Conservation (phyloP, 2,113 vertebrate species). For the Ramphastos sulfuratus region DNA sequence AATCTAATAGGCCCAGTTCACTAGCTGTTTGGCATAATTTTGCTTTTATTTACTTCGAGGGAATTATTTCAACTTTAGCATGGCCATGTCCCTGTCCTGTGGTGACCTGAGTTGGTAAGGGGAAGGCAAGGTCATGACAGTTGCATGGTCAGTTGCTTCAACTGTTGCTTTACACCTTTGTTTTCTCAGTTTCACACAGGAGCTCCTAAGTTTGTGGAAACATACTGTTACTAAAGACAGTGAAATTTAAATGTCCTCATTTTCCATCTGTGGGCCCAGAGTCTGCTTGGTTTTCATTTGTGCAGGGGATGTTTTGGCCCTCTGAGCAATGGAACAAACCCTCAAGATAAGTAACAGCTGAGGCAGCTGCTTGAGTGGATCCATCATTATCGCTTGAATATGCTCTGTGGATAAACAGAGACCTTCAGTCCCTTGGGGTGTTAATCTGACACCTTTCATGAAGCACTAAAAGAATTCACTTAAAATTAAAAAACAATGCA, state of each 20-base stretch:
- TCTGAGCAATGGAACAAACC: background rate
- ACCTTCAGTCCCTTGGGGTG: constrained; percentile 31
- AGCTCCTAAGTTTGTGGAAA: background rate
- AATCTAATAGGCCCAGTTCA: too few species aligned
- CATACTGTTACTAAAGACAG: background rate
- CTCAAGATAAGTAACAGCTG: constrained; percentile 6
- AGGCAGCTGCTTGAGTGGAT: constrained; percentile 51
- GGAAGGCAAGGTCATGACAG: too few species aligned
- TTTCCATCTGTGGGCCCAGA: background rate
- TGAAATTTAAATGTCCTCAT: background rate
- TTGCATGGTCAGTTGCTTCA: background rate
- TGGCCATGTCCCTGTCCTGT: too few species aligned
- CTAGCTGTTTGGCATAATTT: too few species aligned
- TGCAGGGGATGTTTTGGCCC: background rate
- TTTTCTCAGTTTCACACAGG: background rate
- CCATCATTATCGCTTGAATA: constrained; percentile 20
- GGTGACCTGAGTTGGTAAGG: too few species aligned
- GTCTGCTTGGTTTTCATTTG: background rate
- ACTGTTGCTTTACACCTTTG: background rate
- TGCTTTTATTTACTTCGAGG: too few species aligned
- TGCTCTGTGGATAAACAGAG: constrained; percentile 36
- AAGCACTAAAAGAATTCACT: constrained; percentile 56
- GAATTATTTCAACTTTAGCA: too few species aligned
- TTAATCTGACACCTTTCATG: constrained; percentile 67
- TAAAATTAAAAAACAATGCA: constrained; percentile 70